Conservation (phyloP, 1,140 invertebrate species). For the Conus betulinus region DNA sequence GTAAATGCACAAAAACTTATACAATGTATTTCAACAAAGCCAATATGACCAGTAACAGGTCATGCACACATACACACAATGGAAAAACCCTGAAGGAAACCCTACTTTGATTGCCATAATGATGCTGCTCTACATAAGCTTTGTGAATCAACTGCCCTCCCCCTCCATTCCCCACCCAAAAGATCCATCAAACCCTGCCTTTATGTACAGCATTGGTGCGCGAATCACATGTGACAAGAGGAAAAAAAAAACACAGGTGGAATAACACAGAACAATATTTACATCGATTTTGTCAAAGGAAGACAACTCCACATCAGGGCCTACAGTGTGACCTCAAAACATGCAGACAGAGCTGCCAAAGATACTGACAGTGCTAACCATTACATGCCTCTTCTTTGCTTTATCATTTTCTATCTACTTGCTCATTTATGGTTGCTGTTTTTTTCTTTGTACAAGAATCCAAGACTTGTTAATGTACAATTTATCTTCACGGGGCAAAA, state of each 20-base stretch:
- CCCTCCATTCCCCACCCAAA: not conserved
- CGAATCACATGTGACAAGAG: not conserved
- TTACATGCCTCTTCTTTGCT: not conserved
- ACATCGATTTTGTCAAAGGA: not conserved
- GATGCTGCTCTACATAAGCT: not conserved
- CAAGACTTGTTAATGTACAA: not conserved
- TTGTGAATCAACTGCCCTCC: not conserved
- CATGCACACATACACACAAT: not conserved
- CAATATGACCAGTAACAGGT: not conserved
- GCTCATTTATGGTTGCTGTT: not conserved
- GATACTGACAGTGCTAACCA: not conserved
- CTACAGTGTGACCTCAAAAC: not conserved
- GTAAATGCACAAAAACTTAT: not conserved
- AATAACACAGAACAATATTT: not conserved
- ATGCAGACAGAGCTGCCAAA: not conserved
- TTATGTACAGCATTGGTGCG: not conserved
- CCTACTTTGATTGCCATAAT: not conserved
- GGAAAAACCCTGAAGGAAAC: not conserved
- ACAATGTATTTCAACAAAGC: not conserved
- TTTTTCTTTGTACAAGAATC: not conserved
- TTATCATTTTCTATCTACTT: not conserved
- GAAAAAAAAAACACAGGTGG: not conserved
- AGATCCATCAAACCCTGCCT: not conserved
- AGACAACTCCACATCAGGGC: not conserved
- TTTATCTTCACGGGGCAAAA: not conserved